A percentile compares a stretch with the other conserved stretches of the same genome.
These are phyloP conservation scores for Andrena cerasifolii DNA, from an alignment of 1,140 invertebrate species.

Conservation along the genomic window DNA sequence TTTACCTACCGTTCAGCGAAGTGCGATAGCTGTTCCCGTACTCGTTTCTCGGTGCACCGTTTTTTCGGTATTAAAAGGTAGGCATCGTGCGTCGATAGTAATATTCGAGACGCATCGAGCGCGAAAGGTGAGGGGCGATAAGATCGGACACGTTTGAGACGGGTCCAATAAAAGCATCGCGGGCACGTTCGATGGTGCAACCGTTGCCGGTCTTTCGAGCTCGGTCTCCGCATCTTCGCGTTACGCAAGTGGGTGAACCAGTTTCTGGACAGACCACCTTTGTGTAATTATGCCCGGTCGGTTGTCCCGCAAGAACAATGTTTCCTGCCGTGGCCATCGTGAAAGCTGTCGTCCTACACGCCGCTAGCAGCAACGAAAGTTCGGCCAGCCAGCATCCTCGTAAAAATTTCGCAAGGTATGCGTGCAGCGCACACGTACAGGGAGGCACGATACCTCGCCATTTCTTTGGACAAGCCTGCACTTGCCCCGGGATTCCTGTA, in stretches of 20 bases:
- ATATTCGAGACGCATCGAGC: slow-evolving; percentile 28
- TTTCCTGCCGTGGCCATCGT: slow-evolving; percentile 30
- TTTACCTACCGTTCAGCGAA: too few species aligned
- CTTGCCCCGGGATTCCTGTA: too few species aligned
- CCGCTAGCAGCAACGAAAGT: neutral
- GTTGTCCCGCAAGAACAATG: slow-evolving; percentile 55
- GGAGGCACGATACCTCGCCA: too few species aligned
- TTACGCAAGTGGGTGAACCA: slow-evolving; percentile 65
- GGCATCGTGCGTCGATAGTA: neutral
- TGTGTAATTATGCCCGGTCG: slow-evolving; percentile 51
- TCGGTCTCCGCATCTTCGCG: slow-evolving; percentile 61
- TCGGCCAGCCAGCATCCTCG: neutral
- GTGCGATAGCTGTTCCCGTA: too few species aligned
- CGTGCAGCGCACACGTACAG: neutral
- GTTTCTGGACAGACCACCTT: slow-evolving; percentile 65
- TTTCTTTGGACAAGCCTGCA: neutral
- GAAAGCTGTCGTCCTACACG: slow-evolving; percentile 59
- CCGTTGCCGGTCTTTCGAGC: slow-evolving; percentile 15
- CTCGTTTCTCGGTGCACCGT: too few species aligned
- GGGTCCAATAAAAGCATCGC: slow-evolving; percentile 37
- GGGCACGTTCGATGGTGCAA: slow-evolving; percentile 47
- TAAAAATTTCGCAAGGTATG: neutral
- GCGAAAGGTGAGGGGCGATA: slow-evolving; percentile 25
- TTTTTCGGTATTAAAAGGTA: slow-evolving; percentile 7
- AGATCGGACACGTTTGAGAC: slow-evolving; percentile 53